These are phyloP conservation scores for Grammomys surdaster DNA, from an alignment of 2,113 vertebrate genomes.

Conservation along the genomic window DNA sequence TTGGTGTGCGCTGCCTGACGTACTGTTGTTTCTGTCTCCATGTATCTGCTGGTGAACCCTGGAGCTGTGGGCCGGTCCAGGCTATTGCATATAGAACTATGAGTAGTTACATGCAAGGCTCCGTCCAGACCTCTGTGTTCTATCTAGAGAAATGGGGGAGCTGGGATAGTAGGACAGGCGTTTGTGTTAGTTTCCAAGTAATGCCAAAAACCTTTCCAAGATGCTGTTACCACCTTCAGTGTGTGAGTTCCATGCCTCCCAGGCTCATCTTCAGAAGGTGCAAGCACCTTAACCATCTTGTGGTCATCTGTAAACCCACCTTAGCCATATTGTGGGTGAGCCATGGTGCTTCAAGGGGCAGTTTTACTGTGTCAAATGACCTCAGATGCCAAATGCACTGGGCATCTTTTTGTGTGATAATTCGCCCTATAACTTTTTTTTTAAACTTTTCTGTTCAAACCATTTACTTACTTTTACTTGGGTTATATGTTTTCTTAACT, in stretches of 20 bases:
- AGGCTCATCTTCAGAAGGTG: accelerated
- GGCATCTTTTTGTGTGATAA: neutral
- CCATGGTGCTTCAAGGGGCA: accelerated
- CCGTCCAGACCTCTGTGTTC: too few relatives aligned
- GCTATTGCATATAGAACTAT: neutral
- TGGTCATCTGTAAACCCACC: too few relatives aligned
- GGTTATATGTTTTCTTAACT: neutral
- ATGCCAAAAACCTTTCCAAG: neutral
- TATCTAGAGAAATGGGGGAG: neutral
- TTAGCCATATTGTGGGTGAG: too few relatives aligned
- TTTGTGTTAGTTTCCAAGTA: neutral
- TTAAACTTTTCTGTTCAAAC: neutral
- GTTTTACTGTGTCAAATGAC: neutral
- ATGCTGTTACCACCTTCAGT: neutral
- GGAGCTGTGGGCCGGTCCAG: neutral
- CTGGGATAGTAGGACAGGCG: neutral
- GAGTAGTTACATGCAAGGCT: accelerated
- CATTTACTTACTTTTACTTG: neutral
- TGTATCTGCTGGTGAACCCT: accelerated
- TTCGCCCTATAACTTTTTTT: neutral
- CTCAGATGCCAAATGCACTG: neutral
- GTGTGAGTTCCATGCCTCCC: neutral
- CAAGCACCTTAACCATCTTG: neutral
- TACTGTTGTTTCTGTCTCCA: accelerated
- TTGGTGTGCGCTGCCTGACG: accelerated